Percentiles rank a stretch among this genome's conserved stretches.
Conservation (phyloP, 2,113 vertebrate species). For the Opisthocomus hoazin region DNA sequence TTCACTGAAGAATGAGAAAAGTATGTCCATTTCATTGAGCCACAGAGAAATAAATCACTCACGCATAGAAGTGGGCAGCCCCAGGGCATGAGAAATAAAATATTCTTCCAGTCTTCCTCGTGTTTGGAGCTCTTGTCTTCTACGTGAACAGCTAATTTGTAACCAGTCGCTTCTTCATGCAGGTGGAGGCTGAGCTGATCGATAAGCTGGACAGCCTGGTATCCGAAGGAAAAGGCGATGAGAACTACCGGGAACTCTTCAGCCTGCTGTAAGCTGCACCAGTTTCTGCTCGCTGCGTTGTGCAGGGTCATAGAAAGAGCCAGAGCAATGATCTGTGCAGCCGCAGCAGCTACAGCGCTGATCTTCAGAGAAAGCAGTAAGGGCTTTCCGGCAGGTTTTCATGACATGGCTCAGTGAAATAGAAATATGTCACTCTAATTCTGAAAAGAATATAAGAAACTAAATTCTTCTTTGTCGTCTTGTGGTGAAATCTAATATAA, state of each 20-base stretch:
- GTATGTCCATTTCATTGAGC: not conserved
- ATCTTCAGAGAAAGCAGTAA: not conserved
- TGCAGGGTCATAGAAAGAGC: not conserved
- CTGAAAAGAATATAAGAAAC: not conserved
- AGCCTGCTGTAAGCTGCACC: slow-evolving; percentile 86
- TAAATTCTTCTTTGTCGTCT: not conserved
- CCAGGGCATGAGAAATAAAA: not conserved
- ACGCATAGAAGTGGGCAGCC: not conserved
- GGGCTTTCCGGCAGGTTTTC: not conserved
- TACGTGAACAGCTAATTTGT: not conserved
- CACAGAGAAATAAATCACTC: not conserved
- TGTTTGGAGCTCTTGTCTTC: not conserved
- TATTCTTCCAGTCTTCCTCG: not conserved
- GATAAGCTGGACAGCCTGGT: slow-evolving; percentile 97
- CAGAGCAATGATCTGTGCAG: not conserved
- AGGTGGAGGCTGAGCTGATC: slow-evolving; percentile 96
- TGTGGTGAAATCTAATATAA: not conserved
- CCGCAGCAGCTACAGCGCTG: not conserved
- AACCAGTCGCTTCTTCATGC: slow-evolving; percentile 9
- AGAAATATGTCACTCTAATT: not conserved
- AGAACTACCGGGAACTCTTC: slow-evolving; percentile 96
- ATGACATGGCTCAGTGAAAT: not conserved
- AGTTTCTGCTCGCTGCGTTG: not conserved
- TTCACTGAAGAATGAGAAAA: not conserved
- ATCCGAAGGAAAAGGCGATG: slow-evolving; percentile 94